phyloP scores from a whole-genome alignment of 1,140 invertebrate genomes.

The Cardiocondyla obscurior region DNA sequence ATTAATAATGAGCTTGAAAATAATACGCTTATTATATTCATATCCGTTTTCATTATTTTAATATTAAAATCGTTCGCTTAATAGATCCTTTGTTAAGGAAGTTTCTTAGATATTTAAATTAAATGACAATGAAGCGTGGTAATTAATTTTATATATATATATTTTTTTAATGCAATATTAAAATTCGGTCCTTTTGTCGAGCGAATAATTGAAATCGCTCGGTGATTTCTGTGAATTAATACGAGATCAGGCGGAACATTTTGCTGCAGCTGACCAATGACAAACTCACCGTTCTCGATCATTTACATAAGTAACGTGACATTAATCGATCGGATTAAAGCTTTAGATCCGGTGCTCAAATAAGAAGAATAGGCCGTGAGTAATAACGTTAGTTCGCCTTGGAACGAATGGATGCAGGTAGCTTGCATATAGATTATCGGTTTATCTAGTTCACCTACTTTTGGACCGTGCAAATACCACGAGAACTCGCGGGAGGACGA shows the following conservation, averaged over 20 bases:
- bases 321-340: slow-evolving; percentile 56
- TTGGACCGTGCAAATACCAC: slow-evolving; percentile 6
- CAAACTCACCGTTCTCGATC: slow-evolving; percentile 48
- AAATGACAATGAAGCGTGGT: not conserved
- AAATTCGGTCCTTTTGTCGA: not conserved
- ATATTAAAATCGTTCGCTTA: not conserved
- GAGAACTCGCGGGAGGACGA: slow-evolving; percentile 33
- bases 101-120: not conserved
- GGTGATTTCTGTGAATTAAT: slow-evolving; percentile 39
- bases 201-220: not conserved
- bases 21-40: not conserved
- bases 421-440: slow-evolving; percentile 54
- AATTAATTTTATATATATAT: too few relatives aligned
- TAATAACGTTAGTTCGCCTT: slow-evolving; percentile 35
- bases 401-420: not conserved
- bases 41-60: not conserved
- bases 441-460: slow-evolving; percentile 66
- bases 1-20: not conserved
- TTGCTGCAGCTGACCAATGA: not conserved
- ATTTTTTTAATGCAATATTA: not conserved
- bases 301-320: slow-evolving; percentile 35
- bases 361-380: slow-evolving; percentile 21
- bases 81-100: too few relatives aligned
- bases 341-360: slow-evolving; percentile 24
- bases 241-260: slow-evolving; percentile 43